Evolutionary conservation across 2,113 vertebrate species (phyloP).

Genomic region (Scytalopus superciliaris): DNA sequence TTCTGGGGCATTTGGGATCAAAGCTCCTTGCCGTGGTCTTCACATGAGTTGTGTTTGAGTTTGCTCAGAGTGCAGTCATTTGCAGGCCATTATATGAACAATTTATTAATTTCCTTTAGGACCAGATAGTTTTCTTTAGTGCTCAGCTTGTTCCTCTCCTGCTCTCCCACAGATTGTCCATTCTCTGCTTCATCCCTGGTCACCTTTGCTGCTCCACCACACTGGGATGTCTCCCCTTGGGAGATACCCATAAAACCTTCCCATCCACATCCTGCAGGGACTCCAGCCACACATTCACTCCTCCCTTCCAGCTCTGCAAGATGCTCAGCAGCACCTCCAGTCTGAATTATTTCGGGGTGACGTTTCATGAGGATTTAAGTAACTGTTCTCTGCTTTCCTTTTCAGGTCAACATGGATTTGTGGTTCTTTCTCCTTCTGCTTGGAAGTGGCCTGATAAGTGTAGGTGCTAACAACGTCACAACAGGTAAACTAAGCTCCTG

Average conservation of each 20-base stretch:
- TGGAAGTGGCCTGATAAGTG: constrained; percentile 72
- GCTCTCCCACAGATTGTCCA: background rate
- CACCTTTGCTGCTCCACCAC: background rate
- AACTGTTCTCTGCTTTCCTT: background rate
- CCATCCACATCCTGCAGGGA: background rate
- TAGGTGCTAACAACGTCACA: constrained; percentile 67
- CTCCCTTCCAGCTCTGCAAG: background rate
- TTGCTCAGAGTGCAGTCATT: background rate
- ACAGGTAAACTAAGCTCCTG: constrained; percentile 69
- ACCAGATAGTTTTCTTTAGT: background rate
- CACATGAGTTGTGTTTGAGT: background rate
- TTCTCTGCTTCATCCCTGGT: background rate
- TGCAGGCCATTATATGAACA: fast-evolving
- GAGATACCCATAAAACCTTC: background rate
- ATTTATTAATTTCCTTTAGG: background rate
- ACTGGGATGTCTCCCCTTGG: background rate
- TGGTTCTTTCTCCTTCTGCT: constrained; percentile 88
- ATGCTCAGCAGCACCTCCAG: fast-evolving
- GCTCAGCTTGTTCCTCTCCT: background rate
- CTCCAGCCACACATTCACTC: background rate
- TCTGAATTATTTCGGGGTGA: background rate
- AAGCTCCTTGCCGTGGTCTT: background rate
- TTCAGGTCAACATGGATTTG: constrained; percentile 92
- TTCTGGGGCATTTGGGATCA: background rate
- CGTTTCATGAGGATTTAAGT: background rate